Evolutionary conservation across 2,113 vertebrate species (phyloP).

Genomic region (Steatornis caripensis): DNA sequence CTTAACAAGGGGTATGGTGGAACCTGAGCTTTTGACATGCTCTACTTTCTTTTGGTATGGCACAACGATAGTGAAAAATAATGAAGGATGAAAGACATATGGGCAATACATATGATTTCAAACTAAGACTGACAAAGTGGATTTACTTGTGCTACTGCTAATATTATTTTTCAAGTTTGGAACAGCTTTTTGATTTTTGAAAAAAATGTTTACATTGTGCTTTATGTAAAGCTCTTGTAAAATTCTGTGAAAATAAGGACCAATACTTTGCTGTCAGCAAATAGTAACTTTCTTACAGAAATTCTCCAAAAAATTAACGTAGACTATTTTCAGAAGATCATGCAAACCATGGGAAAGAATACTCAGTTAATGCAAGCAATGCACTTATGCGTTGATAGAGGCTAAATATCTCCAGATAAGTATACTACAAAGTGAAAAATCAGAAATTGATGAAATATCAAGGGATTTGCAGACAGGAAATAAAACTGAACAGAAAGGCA

Average conservation of each 20-base stretch:
- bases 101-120: neutral
- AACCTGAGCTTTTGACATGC: neutral
- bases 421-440: neutral
- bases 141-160: neutral
- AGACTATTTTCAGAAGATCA: neutral
- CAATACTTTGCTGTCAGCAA: neutral
- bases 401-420: neutral
- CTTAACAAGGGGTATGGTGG: neutral
- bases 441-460: neutral
- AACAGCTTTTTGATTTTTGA: neutral
- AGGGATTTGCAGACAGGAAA: neutral
- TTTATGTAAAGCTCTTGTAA: neutral
- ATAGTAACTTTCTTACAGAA: neutral
- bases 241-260: neutral
- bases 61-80: neutral
- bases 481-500: neutral
- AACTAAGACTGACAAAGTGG: neutral
- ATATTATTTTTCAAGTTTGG: neutral
- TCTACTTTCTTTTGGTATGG: neutral
- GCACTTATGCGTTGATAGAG: neutral
- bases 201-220: rapidly evolving
- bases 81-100: neutral
- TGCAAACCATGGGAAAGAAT: neutral
- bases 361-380: neutral
- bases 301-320: neutral